Base-by-base conservation (phyloP, 2,797 vertebrate species). In the Lophotriccus pileatus region DNA sequence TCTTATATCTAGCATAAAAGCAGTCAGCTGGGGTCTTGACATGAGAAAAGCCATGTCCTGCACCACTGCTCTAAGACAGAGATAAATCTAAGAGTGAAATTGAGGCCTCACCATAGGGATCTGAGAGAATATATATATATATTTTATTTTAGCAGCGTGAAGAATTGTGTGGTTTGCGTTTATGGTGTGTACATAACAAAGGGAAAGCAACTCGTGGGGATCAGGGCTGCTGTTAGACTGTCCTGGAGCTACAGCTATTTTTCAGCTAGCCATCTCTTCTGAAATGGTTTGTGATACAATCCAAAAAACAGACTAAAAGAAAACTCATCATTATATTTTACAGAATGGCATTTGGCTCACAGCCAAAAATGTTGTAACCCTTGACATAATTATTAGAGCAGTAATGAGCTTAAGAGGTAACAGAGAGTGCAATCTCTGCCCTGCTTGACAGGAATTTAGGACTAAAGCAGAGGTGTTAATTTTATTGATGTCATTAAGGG, bases 321-420 rank as follows among this genome's bases (percentile, higher is more conserved):
- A 56, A 82, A 63, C 3, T 4, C 39, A 21, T 63, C 0, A 1
- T 22, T 52, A 3, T 76, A 28, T 74, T 74, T 84, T 80, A 60
- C 16, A 34, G 37, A 37, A 39, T 0, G 1, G 24, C 18, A 37
- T 86, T 90, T 92, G 87, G 52, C 55, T 47, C 24, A 37, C 14
- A 74, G n/a, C 36, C 47, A 69, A 43, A 60, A 37, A 2, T 41
- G 21, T 20, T 46, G 36, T 62, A 84, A 63, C 36, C 30, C 27
- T 88, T 76, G 73, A 59, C n/a, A 8, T 86, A 74, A 62, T 74
- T 83, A 58, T 50, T 81, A 55, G 30, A 46, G 30, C 43, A 74
- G 7, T 95, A 89, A 81, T 74, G 36, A 58, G 49, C 27, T 78
- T 73, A 91, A 81, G 53, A 70, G 56, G 39, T 84, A 74, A n/a